These are phyloP conservation scores for Catharus bicknelli DNA, from an alignment of 2,113 vertebrate species.

Conservation along the genomic window DNA sequence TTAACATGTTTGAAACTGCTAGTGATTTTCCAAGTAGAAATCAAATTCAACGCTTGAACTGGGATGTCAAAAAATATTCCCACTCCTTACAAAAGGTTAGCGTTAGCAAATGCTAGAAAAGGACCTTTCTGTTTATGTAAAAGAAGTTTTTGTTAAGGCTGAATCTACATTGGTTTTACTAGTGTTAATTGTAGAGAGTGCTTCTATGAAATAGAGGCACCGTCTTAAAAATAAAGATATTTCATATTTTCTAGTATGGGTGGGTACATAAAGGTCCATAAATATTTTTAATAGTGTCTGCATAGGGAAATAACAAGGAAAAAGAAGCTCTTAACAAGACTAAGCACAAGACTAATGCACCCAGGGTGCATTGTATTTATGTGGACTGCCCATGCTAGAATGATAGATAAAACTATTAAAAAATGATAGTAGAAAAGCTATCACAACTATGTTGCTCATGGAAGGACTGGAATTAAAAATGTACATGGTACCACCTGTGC, in stretches of 20 bases:
- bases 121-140: not conserved
- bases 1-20: not conserved
- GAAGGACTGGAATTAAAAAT: conserved; percentile 40
- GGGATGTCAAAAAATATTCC: not conserved
- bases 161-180: not conserved
- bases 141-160: not conserved
- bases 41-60: not conserved
- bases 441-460: not conserved
- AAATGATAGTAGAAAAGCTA: not conserved
- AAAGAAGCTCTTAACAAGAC: not conserved
- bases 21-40: not conserved
- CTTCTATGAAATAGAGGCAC: not conserved
- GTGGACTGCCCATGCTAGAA: conserved; percentile 26
- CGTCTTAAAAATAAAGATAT: not conserved
- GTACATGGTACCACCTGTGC: not conserved
- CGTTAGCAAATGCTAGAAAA: not conserved
- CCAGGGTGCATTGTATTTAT: not conserved
- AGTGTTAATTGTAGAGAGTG: not conserved
- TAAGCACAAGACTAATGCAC: not conserved
- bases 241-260: not conserved
- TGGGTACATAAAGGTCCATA: not conserved
- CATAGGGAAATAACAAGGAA: not conserved
- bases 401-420: conserved; percentile 44
- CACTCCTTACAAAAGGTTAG: not conserved
- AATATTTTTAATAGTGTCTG: not conserved